These are phyloP conservation scores for Ennomos erosarius DNA, from an alignment of 2,888 invertebrate genomes.

Conservation along the genomic window DNA sequence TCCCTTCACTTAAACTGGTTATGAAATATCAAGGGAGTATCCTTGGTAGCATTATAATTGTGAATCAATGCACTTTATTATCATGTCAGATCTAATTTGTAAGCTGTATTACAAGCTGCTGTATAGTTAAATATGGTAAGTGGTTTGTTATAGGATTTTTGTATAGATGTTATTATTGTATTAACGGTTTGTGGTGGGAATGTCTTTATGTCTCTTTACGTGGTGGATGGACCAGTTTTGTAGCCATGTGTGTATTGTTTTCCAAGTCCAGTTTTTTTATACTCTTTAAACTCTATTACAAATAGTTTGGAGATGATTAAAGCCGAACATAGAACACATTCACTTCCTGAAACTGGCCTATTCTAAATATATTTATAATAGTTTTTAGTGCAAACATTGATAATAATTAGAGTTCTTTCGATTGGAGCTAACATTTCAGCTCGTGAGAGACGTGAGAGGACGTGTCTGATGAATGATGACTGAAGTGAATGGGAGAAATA, in stretches of 20 bases:
- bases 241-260: too few species aligned
- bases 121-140: constrained; percentile 46
- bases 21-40: constrained; percentile 74
- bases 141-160: constrained; percentile 61
- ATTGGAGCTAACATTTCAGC: too few species aligned
- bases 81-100: constrained; percentile 78
- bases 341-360: too few species aligned
- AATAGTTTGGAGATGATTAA: too few species aligned
- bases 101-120: constrained; percentile 45
- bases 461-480: too few species aligned
- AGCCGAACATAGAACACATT: too few species aligned
- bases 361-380: too few species aligned
- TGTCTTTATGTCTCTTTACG: background rate
- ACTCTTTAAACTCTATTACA: too few species aligned
- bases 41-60: constrained; percentile 68
- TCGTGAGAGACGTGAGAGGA: too few species aligned
- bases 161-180: constrained; percentile 29
- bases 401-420: too few species aligned
- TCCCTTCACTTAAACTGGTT: constrained; percentile 67
- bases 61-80: constrained; percentile 79
- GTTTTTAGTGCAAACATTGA: too few species aligned
- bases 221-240: background rate
- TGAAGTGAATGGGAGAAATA: too few species aligned
- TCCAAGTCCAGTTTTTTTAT: background rate
- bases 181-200: constrained; percentile 38